Conservation (phyloP, 2,888 invertebrate species). For the Herminia tarsipennalis region DNA sequence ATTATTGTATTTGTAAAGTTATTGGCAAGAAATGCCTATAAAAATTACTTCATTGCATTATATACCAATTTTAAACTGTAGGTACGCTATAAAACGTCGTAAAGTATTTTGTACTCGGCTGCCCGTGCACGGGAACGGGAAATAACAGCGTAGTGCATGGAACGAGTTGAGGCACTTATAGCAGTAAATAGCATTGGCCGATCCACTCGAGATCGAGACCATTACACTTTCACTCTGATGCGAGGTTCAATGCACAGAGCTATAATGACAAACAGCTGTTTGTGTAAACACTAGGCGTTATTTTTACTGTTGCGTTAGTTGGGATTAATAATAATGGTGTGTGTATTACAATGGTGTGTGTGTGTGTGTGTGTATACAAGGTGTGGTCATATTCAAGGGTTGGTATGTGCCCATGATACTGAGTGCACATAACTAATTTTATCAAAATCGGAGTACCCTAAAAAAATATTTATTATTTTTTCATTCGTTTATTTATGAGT, state of each 20-base stretch:
- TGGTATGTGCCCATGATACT: too few species aligned
- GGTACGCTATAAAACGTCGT: not conserved
- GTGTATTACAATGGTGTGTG: too few species aligned
- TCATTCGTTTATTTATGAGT: too few species aligned
- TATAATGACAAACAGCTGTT: conserved; percentile 44
- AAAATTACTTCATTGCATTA: too few species aligned
- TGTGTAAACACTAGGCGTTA: conserved; percentile 12
- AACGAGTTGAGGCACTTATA: conserved; percentile 38
- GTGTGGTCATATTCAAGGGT: too few species aligned
- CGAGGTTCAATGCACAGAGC: conserved; percentile 55
- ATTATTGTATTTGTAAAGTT: too few species aligned
- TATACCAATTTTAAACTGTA: not conserved
- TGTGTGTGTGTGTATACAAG: too few species aligned
- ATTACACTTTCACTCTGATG: conserved; percentile 47
- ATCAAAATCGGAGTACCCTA: too few species aligned
- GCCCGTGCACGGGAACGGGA: conserved; percentile 40
- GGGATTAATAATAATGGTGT: too few species aligned
- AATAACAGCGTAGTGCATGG: conserved; percentile 29
- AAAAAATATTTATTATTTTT: too few species aligned
- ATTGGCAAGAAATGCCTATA: too few species aligned
- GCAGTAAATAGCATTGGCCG: conserved; percentile 23
- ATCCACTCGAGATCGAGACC: conserved; percentile 36
- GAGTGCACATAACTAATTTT: too few species aligned
- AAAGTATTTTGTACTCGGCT: conserved; percentile 19
- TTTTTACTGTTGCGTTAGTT: not conserved